These are phyloP conservation scores for Picathartes gymnocephalus DNA, from an alignment of 2,113 vertebrate species.

Conservation along the genomic window DNA sequence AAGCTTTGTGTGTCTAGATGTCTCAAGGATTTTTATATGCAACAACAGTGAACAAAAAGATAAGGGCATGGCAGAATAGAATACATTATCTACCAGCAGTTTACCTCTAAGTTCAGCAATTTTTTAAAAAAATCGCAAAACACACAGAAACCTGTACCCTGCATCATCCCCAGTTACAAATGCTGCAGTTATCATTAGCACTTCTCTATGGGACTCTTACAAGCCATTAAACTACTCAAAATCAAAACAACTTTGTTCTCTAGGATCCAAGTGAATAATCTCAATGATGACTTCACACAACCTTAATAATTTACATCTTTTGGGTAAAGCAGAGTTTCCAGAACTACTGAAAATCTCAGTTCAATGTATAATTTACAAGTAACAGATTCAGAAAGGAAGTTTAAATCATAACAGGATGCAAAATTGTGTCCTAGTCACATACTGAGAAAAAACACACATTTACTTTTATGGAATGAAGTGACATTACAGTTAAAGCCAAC, in stretches of 20 bases:
- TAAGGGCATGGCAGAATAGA: not conserved
- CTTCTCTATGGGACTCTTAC: not conserved
- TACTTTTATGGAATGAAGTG: not conserved
- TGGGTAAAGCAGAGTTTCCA: not conserved
- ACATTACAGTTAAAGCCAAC: not conserved
- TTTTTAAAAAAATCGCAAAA: not conserved
- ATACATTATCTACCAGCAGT: not conserved
- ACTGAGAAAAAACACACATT: not conserved
- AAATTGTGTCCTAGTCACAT: not conserved
- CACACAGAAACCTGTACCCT: not conserved
- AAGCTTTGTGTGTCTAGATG: not conserved
- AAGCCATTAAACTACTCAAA: not conserved
- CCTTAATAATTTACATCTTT: not conserved
- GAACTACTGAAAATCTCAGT: not conserved
- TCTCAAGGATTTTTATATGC: not conserved
- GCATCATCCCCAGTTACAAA: not conserved
- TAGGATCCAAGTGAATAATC: not conserved
- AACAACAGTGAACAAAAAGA: not conserved
- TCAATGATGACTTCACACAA: not conserved
- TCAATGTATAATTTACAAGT: not conserved
- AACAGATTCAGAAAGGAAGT: not conserved
- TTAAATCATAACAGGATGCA: not conserved
- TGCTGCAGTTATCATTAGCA: not conserved
- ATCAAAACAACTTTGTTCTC: not conserved
- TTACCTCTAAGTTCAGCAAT: not conserved